phyloP scores from a whole-genome alignment of 2,797 vertebrate genomes.

The Uromys caudimaculatus region DNA sequence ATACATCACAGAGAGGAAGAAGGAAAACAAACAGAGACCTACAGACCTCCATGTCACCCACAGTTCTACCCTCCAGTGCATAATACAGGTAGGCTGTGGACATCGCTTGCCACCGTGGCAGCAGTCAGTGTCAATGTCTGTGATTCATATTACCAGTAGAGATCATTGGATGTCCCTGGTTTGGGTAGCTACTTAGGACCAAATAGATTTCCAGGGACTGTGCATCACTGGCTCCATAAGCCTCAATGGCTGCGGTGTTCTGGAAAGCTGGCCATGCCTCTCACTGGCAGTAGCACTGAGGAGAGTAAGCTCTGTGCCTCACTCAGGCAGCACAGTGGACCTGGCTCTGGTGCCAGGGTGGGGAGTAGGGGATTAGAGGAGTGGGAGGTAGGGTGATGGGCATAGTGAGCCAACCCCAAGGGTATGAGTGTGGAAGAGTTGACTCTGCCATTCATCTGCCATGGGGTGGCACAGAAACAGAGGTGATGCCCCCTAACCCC shows the following conservation, averaged over 20 bases:
- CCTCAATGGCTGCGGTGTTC: background rate
- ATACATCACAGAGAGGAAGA: background rate
- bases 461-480: background rate
- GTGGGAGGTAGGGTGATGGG: no score
- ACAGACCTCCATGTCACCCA: background rate
- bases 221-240: background rate
- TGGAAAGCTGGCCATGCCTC: background rate
- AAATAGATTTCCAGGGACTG: background rate
- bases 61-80: background rate
- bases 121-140: background rate
- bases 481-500: background rate
- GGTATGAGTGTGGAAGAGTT: background rate
- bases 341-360: background rate
- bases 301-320: background rate
- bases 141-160: background rate
- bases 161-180: background rate
- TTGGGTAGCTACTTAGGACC: background rate
- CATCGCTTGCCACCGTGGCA: no score
- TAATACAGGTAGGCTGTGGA: no score
- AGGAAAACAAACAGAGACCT: background rate
- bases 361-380: no score
- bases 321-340: background rate
- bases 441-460: background rate
- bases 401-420: background rate
- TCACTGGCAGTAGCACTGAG: background rate